Conservation (phyloP, 2,888 invertebrate species). For the Tenthredo distinguenda region DNA sequence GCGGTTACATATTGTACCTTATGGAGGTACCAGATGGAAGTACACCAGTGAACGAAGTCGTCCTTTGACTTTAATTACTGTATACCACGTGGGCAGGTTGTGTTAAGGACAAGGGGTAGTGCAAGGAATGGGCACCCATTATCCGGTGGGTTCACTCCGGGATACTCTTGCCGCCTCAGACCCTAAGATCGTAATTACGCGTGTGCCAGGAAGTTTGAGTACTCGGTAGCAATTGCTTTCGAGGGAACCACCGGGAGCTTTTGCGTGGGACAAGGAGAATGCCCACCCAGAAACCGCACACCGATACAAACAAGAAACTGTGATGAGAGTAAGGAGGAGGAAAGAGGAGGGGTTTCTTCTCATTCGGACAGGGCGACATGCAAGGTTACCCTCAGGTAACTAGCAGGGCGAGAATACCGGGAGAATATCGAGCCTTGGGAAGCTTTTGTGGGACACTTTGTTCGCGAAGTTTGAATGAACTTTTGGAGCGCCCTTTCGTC, state of each 20-base stretch:
- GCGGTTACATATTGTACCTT: not conserved
- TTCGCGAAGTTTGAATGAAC: conserved; percentile 34
- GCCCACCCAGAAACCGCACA: not conserved
- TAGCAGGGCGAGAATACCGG: not conserved
- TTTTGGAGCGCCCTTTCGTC: conserved; percentile 17
- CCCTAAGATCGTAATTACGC: conserved; percentile 46
- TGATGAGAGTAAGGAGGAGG: not conserved
- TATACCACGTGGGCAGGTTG: conserved; percentile 20
- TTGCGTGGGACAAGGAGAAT: not conserved
- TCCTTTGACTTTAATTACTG: conserved; percentile 37
- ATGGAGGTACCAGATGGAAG: not conserved
- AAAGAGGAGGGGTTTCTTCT: not conserved
- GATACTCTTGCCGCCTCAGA: conserved; percentile 9
- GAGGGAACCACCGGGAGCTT: not conserved
- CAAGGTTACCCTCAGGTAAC: conserved; percentile 8
- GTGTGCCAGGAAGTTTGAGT: conserved; percentile 48
- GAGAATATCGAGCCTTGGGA: conserved; percentile 9
- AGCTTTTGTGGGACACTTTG: conserved; percentile 27
- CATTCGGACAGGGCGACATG: not conserved
- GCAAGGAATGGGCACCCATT: not conserved
- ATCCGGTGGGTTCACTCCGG: conserved; percentile 24
- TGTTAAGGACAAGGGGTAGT: not conserved
- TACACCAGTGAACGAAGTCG: not conserved
- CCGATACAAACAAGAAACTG: not conserved
- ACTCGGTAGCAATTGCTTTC: conserved; percentile 33